Conservation (phyloP, 2,113 vertebrate species). For the Parotia lawesii region DNA sequence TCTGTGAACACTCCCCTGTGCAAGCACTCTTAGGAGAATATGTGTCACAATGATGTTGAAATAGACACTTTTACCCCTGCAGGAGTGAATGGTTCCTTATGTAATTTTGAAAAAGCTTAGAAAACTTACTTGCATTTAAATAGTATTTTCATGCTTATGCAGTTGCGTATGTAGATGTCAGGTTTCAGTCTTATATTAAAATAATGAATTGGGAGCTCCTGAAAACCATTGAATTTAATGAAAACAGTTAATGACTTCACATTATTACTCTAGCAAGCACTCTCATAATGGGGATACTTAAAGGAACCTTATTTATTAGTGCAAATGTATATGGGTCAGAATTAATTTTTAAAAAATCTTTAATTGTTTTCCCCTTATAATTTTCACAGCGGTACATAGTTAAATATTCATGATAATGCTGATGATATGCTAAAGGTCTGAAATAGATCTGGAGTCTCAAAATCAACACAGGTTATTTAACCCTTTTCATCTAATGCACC, state of each 20-base stretch:
- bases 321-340: slow-evolving; percentile 79
- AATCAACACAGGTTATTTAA: slow-evolving; percentile 75
- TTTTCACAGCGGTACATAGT: slow-evolving; percentile 76
- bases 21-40: background rate
- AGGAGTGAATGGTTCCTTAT: background rate
- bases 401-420: slow-evolving; percentile 78
- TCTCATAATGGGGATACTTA: slow-evolving; percentile 69
- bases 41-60: background rate
- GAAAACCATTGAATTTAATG: slow-evolving; percentile 66
- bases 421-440: slow-evolving; percentile 74
- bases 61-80: background rate
- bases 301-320: slow-evolving; percentile 79
- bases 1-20: background rate
- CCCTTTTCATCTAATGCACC: slow-evolving; percentile 75
- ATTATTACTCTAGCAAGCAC: slow-evolving; percentile 58
- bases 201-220: slow-evolving; percentile 64
- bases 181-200: slow-evolving; percentile 57
- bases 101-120: background rate
- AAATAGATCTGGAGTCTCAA: slow-evolving; percentile 68
- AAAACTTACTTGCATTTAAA: background rate
- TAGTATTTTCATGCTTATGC: background rate
- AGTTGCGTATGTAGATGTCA: background rate
- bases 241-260: slow-evolving; percentile 69
- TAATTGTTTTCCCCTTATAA: slow-evolving; percentile 78
- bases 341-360: slow-evolving; percentile 77